Evolutionary conservation across 2,888 invertebrate species (phyloP), one percentile per base, ranked within the genome.

Genomic region (Agriopis marginaria): DNA sequence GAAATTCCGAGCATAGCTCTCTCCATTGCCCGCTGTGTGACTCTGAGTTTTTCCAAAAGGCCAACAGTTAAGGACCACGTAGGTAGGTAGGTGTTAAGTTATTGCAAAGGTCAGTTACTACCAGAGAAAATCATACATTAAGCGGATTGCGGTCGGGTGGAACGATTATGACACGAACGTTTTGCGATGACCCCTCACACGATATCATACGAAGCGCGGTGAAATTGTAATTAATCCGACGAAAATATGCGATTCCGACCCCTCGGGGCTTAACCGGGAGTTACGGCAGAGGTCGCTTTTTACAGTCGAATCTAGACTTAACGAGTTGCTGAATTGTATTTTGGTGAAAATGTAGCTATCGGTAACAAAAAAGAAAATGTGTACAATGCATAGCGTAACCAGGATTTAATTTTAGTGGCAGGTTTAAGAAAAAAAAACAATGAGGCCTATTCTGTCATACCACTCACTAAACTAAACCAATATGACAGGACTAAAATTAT

Each of bases 211-310:
- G 76, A 71, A 73, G 75, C 71, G 71, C 79, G 77, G 76, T 76
- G 77, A 77, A 82, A 83, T 83, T 82, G 80, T 84, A 84, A 85
- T 85, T 84, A 82, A 85, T 87, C 86, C 86, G 77, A 79, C 83
- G 86, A 90, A 91, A 91, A 89, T 89, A 82, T 84, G 81, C 83
- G 83, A 84, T 86, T 86, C 80, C 77, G 83, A 82, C 82, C 79
- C 77, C 77, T 65, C 75, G 75, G 82, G 77, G 79, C 81, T 75
- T 74, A 74, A 55, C 72, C 58, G 70, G 73, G 71, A 74, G 69
- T 62, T 67, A 56, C 62, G 51, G 59, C n/a, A 44, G 50, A 40
- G 58, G 58, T 51, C 60, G 63, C 58, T 68, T 68, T 67, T 68
- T 47, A 50, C 39, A 10, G 47, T 9, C 50, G 53, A 53, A 17